Conservation (phyloP, 2,888 invertebrate species). For the Pammene fasciana region DNA sequence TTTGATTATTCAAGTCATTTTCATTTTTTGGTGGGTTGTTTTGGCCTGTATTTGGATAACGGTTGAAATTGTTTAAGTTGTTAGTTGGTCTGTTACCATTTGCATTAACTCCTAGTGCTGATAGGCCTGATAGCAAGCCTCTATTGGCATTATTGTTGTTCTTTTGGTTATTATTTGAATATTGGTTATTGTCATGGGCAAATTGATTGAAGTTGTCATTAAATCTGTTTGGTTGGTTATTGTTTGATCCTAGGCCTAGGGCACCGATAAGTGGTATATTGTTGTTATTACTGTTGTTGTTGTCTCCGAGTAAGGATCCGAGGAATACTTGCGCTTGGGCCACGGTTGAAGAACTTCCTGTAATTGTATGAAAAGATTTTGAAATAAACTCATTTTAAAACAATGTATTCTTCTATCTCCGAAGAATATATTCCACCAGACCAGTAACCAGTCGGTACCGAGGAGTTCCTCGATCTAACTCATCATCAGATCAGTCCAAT, state of each 20-base stretch:
- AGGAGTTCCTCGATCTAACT: too few relatives aligned
- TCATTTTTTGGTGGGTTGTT: conserved; percentile 15
- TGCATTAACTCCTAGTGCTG: conserved; percentile 21
- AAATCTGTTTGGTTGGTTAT: conserved; percentile 1
- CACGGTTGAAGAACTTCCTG: conserved; percentile 6
- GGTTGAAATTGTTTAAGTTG: conserved; percentile 18
- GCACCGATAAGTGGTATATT: conserved; percentile 23
- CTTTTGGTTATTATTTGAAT: conserved; percentile 20
- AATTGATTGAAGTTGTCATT: conserved; percentile 5
- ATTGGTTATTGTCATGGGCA: conserved; percentile 5
- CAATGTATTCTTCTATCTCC: too few relatives aligned
- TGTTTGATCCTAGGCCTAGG: conserved; percentile 29
- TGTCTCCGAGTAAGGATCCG: conserved; percentile 28
- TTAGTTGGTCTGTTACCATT: conserved; percentile 21
- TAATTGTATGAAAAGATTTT: not conserved
- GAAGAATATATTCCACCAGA: too few relatives aligned
- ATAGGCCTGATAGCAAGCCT: conserved; percentile 21
- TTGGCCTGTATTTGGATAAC: conserved; percentile 10
- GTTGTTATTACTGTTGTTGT: conserved; percentile 19
- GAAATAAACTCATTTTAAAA: too few relatives aligned
- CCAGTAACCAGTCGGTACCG: too few relatives aligned
- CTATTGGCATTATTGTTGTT: conserved; percentile 20
- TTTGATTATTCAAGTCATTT: conserved; percentile 31
- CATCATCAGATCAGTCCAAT: too few relatives aligned
- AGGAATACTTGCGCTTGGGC: conserved; percentile 16